Conservation (phyloP, 2,888 invertebrate species). For the Criorhina ranunculi region DNA sequence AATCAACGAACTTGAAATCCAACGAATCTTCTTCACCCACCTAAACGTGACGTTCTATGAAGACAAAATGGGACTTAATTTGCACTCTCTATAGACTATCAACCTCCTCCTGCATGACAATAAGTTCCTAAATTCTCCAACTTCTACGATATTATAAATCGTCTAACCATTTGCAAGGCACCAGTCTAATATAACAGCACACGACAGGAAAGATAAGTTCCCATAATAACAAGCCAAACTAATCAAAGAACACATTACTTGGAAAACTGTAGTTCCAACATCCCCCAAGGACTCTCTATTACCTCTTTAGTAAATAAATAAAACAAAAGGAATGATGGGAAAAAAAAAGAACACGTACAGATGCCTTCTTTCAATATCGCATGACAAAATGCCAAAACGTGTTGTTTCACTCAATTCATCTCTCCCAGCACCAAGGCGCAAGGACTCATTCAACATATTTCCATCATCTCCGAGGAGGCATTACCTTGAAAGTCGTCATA, state of each 20-base stretch:
- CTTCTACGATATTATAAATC: too few relatives aligned
- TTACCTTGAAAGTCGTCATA: constrained; percentile 24
- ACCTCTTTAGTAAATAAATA: constrained; percentile 29
- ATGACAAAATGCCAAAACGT: constrained; percentile 44
- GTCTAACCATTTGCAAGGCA: too few relatives aligned
- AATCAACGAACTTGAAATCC: too few relatives aligned
- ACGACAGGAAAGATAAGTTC: not conserved
- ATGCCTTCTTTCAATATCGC: constrained; percentile 16
- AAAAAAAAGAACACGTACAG: constrained; percentile 38
- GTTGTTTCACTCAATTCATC: constrained; percentile 39
- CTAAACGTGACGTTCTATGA: too few relatives aligned
- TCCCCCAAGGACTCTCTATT: not conserved
- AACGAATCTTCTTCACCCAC: too few relatives aligned
- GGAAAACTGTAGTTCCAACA: not conserved
- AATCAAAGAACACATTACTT: not conserved
- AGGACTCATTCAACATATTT: constrained; percentile 1
- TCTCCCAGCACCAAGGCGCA: not conserved
- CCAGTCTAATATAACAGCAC: too few relatives aligned
- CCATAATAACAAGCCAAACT: not conserved
- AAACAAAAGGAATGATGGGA: constrained; percentile 14
- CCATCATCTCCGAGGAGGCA: constrained; percentile 29
- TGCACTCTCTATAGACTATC: too few relatives aligned
- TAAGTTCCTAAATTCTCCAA: too few relatives aligned
- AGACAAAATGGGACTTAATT: too few relatives aligned
- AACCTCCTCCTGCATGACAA: too few relatives aligned